Conservation (phyloP, 1,140 invertebrate genomes). For the Polyergus mexicanus region DNA sequence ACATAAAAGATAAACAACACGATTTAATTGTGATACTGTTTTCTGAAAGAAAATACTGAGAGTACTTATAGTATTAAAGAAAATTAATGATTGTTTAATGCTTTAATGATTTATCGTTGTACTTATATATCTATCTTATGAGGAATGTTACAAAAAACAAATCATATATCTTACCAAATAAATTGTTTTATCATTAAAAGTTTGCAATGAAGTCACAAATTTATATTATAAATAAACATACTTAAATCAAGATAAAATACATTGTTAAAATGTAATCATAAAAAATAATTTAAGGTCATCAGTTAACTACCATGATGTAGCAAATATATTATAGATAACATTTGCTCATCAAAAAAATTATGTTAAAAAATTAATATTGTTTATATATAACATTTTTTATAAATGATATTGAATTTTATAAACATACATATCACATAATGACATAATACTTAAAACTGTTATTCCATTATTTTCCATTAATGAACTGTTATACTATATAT, state of each 20-base stretch:
- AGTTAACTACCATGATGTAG: slow-evolving; percentile 61
- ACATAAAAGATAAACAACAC: slow-evolving; percentile 23
- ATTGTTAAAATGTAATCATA: slow-evolving; percentile 35
- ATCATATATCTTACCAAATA: slow-evolving; percentile 63
- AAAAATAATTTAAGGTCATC: slow-evolving; percentile 26
- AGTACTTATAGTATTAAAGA: slow-evolving; percentile 52
- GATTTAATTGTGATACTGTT: slow-evolving; percentile 53
- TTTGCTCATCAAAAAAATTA: slow-evolving; percentile 21
- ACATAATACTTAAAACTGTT: slow-evolving; percentile 72
- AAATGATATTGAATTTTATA: slow-evolving; percentile 38
- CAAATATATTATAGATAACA: slow-evolving; percentile 71
- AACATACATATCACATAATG: slow-evolving; percentile 71
- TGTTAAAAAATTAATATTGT: slow-evolving; percentile 60
- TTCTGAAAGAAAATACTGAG: slow-evolving; percentile 53
- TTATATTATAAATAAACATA: slow-evolving; percentile 71
- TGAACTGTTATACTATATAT: slow-evolving; percentile 62
- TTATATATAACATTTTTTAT: slow-evolving; percentile 42
- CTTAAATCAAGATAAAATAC: slow-evolving; percentile 47
- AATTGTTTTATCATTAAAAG: slow-evolving; percentile 47
- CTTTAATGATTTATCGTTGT: slow-evolving; percentile 72
- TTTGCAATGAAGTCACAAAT: slow-evolving; percentile 57
- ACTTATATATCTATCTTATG: slow-evolving; percentile 46
- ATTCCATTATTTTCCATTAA: slow-evolving; percentile 75
- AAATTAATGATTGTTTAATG: slow-evolving; percentile 55
- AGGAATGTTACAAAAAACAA: slow-evolving; percentile 56